phyloP scores from a whole-genome alignment of 2,888 invertebrate species.

The Clunio marinus region DNA sequence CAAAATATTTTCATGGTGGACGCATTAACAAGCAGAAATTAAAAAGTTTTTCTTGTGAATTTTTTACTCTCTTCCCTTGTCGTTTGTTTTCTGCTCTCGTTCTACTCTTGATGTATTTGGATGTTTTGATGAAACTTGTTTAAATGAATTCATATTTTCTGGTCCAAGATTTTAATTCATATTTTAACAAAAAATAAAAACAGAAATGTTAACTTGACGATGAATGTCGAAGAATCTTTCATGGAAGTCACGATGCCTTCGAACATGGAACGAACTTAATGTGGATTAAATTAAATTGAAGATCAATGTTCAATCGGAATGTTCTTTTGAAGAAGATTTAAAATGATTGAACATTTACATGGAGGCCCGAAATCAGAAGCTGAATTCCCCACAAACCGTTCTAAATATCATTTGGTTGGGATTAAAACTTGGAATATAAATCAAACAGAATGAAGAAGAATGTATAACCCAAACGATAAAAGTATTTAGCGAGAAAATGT shows the following conservation, averaged over 20 bases:
- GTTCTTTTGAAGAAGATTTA: constrained; percentile 1
- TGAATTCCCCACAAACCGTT: neutral
- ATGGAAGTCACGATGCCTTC: constrained; percentile 10
- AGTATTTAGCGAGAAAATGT: constrained; percentile 20
- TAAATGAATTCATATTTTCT: constrained; percentile 19
- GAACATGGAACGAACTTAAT: neutral
- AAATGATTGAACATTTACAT: constrained; percentile 9
- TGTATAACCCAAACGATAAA: constrained; percentile 5
- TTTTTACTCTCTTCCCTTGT: neutral
- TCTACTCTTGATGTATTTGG: neutral
- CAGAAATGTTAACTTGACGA: too few relatives aligned
- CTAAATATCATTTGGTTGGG: constrained; percentile 17
- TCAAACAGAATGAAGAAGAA: constrained; percentile 19
- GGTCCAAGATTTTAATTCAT: neutral
- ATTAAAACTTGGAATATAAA: constrained; percentile 13
- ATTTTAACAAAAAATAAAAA: too few relatives aligned
- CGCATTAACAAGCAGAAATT: constrained; percentile 37
- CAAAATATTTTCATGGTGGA: constrained; percentile 39
- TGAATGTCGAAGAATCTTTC: neutral
- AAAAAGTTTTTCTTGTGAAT: constrained; percentile 27
- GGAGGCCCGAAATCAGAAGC: constrained; percentile 6
- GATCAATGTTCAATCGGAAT: constrained; percentile 19
- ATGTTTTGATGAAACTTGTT: neutral
- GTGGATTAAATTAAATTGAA: constrained; percentile 23
- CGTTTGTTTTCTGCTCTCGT: constrained; percentile 30